Conservation (phyloP, 2,797 vertebrate genomes). For the Xyrichtys novacula region DNA sequence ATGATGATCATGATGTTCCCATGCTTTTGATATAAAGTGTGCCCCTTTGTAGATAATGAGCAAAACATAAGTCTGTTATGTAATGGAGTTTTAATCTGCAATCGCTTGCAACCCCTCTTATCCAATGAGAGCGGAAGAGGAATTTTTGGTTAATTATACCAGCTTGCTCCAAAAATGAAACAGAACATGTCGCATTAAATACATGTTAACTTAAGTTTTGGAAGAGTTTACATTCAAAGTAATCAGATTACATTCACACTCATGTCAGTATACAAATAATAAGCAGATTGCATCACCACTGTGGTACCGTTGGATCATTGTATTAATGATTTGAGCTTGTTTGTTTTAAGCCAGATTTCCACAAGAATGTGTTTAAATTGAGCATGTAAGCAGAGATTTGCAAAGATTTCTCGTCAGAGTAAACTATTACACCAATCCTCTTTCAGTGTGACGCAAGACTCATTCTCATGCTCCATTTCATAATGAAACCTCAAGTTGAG, state of each 20-base stretch:
- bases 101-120: constrained; percentile 37
- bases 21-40: constrained; percentile 55
- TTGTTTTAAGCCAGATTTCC: constrained; percentile 31
- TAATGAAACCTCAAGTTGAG: not conserved
- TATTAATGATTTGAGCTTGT: constrained; percentile 33
- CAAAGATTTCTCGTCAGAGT: constrained; percentile 1
- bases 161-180: constrained; percentile 29
- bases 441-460: constrained; percentile 11
- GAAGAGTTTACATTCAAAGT: constrained; percentile 11
- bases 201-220: constrained; percentile 21
- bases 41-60: constrained; percentile 59
- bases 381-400: constrained; percentile 40
- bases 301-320: constrained; percentile 19
- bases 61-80: constrained; percentile 55
- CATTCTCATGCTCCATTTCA: constrained; percentile 5
- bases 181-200: constrained; percentile 22
- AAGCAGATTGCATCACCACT: constrained; percentile 30
- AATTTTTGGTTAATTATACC: constrained; percentile 21
- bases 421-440: constrained; percentile 3
- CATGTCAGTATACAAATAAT: constrained; percentile 20
- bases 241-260: constrained; percentile 34
- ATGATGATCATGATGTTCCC: constrained; percentile 53
- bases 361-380: constrained; percentile 21
- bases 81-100: constrained; percentile 54
- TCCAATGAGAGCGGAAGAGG: constrained; percentile 2